Conservation (phyloP, 2,888 invertebrate species). For the Zootermopsis nevadensis region DNA sequence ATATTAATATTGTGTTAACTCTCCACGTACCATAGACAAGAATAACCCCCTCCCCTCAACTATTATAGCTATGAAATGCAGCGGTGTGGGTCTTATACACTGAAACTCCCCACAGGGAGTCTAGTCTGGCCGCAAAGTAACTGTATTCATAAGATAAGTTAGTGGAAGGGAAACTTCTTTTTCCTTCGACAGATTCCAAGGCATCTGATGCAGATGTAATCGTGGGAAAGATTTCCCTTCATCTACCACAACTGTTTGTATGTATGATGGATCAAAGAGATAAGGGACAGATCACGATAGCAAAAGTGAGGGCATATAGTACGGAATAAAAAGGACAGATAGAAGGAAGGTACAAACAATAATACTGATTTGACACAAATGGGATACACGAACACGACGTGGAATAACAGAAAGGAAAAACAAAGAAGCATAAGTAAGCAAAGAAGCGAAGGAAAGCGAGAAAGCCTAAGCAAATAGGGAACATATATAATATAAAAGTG, state of each 20-base stretch:
- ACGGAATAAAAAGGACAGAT: no score
- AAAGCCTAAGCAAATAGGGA: no score
- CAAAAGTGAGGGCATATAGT: no score
- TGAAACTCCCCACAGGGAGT: background rate
- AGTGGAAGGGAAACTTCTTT: background rate
- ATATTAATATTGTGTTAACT: background rate
- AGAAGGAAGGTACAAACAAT: no score
- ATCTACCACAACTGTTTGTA: background rate
- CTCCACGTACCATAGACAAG: background rate
- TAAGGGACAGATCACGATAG: no score
- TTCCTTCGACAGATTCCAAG: background rate
- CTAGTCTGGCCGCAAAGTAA: background rate
- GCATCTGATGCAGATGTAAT: background rate
- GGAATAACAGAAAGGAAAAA: no score
- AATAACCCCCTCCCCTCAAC: background rate
- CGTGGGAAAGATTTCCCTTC: background rate
- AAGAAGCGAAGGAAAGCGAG: no score
- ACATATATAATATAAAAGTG: no score
- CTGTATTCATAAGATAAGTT: background rate
- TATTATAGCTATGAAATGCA: background rate
- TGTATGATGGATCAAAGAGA: no score
- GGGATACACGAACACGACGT: no score
- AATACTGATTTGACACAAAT: no score
- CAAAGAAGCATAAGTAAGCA: no score
- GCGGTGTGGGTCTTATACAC: conserved; percentile 23